phyloP scores from a whole-genome alignment of 2,888 invertebrate genomes.

The Flabesymbios commensalis region DNA sequence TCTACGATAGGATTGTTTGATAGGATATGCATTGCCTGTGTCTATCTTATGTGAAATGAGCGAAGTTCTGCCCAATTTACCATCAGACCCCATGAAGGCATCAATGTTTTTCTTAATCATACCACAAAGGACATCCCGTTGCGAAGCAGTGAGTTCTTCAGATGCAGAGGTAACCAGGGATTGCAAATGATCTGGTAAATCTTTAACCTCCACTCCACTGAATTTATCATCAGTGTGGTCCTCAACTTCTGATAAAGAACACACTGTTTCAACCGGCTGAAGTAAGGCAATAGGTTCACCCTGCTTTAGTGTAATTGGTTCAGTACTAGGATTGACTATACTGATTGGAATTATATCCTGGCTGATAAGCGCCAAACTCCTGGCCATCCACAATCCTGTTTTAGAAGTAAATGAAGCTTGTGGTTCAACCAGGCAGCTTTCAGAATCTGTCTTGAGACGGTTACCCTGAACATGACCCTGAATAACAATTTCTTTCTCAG shows the following conservation, averaged over 20 bases:
- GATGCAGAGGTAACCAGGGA: not conserved
- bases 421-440: not conserved
- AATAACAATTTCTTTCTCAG: not conserved
- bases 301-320: not conserved
- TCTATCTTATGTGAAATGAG: not conserved
- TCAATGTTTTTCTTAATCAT: not conserved
- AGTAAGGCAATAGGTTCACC: not conserved
- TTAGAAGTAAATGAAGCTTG: not conserved
- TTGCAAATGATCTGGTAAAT: conserved; percentile 1
- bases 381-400: not conserved
- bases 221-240: not conserved
- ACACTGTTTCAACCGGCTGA: not conserved
- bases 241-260: not conserved
- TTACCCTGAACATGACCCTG: not conserved
- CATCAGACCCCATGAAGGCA: not conserved
- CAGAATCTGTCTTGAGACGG: not conserved
- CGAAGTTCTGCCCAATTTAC: not conserved
- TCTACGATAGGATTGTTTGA: not conserved
- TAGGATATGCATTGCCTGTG: not conserved
- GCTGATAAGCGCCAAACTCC: not conserved
- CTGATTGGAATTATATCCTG: not conserved
- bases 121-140: not conserved
- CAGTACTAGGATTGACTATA: not conserved
- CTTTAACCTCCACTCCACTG: not conserved
- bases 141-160: not conserved